These are phyloP conservation scores for Notoglanidium macrostoma DNA, from an alignment of 2,797 vertebrate species.

Conservation along the genomic window DNA sequence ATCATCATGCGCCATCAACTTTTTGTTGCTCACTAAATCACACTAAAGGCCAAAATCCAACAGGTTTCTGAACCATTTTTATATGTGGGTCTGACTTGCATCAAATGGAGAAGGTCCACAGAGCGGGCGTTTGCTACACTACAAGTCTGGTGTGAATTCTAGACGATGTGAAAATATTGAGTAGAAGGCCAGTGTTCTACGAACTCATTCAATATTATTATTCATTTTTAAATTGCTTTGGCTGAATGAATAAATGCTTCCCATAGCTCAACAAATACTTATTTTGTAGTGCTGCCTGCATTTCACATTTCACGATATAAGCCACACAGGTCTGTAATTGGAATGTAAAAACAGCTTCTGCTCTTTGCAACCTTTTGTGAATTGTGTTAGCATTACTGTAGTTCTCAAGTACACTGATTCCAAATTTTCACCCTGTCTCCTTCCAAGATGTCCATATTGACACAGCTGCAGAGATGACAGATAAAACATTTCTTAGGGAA, in stretches of 20 bases:
- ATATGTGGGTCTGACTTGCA: background rate
- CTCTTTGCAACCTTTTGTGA: conserved; percentile 32
- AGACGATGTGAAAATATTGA: background rate
- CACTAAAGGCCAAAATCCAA: background rate
- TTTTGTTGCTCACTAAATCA: too few species aligned
- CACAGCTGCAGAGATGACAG: conserved; percentile 80
- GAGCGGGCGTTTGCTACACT: background rate
- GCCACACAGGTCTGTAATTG: background rate
- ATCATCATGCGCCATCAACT: too few species aligned
- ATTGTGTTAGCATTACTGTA: conserved; percentile 45
- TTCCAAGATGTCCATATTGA: conserved; percentile 75
- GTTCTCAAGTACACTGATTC: background rate
- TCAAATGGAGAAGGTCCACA: background rate
- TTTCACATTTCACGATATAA: background rate
- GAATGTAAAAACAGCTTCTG: conserved; percentile 11
- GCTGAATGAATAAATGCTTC: background rate
- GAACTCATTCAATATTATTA: background rate
- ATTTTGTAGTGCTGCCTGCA: background rate
- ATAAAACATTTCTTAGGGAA: conserved; percentile 70
- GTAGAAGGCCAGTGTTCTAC: background rate
- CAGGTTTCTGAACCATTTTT: background rate
- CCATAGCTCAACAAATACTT: background rate
- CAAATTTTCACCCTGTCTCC: conserved; percentile 57
- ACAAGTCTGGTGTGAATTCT: background rate
- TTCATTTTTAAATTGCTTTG: background rate